Evolutionary conservation across 2,888 invertebrate genomes (phyloP).

Genomic region (Bombylius major): DNA sequence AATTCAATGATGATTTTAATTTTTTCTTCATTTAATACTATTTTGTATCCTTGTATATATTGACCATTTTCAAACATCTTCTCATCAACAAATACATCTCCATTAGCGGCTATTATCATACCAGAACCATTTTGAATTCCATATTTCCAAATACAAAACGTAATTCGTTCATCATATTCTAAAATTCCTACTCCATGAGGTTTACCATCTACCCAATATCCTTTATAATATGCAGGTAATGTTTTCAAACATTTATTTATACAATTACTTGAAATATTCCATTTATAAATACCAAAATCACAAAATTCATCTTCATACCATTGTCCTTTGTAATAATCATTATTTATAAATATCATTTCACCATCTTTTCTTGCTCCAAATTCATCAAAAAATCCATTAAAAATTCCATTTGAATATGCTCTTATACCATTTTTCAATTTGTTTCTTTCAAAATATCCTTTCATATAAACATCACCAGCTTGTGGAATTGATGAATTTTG

Average conservation of each 20-base stretch:
- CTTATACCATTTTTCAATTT: constrained; percentile 2
- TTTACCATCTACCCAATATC: constrained; percentile 7
- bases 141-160: constrained; percentile 5
- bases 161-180: constrained; percentile 3
- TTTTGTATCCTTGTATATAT: background rate
- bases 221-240: background rate
- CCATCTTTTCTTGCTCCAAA: constrained; percentile 2
- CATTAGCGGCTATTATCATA: constrained; percentile 8
- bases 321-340: constrained; percentile 2
- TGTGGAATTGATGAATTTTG: background rate
- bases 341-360: constrained; percentile 1
- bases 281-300: constrained; percentile 8
- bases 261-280: background rate
- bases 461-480: background rate
- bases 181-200: constrained; percentile 9
- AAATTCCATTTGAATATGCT: constrained; percentile 1
- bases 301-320: constrained; percentile 6
- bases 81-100: constrained; percentile 5
- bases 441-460: constrained; percentile 1
- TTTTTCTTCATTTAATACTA: background rate
- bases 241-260: background rate
- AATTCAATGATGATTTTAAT: background rate
- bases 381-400: constrained; percentile 4
- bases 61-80: constrained; percentile 3
- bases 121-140: constrained; percentile 5